Base-by-base conservation (phyloP, 2,888 invertebrate genomes). In the Drosophila neonasuta region DNA sequence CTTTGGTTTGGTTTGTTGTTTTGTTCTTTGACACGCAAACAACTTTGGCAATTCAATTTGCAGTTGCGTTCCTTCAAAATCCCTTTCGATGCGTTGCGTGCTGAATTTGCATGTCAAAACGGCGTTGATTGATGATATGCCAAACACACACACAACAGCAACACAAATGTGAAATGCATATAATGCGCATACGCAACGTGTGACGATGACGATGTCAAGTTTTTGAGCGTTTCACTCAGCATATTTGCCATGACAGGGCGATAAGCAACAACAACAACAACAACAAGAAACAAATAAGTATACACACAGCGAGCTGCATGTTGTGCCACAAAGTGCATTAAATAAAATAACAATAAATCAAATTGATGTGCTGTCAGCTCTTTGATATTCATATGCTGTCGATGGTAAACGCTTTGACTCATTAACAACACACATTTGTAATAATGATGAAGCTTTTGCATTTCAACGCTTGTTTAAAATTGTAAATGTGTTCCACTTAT, bases 131-230 rank as follows among this genome's bases (percentile, higher is more conserved):
- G 71, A 80, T 86, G 84, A 49, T 59, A 49, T 52, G 49, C 32
- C 54, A 54, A 8, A 42, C 4, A n/a, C 20, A 50, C n/a, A 49
- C n/a, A 30, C n/a, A 46, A 46, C 3, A 46, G 2, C 3, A 2
- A 17, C 20, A 20, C 20, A 20, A 41, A 11, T 13, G 50, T 63
- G 52, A 68, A 74, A 64, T 79, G 85, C 80, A 84, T 59, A 79
- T 55, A 83, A 64, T 86, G 78, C 84, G 81, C 71, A 86, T 84
- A 86, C 86, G 80, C 85, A 86, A 34, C 66, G 75, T 84, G 65
- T 56, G 68, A 54, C 71, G 55, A 13, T 42, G 51, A 36, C 45
- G 24, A 39, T 55, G 49, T 56, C 45, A 52, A 48, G 13, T 42
- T 42, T 52, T 30, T 36, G 13, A 44, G 48, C 51, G 41, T 59